A percentile compares a stretch with the other conserved stretches of the same genome.
Evolutionary conservation across 1,140 invertebrate species (phyloP).

Genomic region (Zaprionus camerounensis): DNA sequence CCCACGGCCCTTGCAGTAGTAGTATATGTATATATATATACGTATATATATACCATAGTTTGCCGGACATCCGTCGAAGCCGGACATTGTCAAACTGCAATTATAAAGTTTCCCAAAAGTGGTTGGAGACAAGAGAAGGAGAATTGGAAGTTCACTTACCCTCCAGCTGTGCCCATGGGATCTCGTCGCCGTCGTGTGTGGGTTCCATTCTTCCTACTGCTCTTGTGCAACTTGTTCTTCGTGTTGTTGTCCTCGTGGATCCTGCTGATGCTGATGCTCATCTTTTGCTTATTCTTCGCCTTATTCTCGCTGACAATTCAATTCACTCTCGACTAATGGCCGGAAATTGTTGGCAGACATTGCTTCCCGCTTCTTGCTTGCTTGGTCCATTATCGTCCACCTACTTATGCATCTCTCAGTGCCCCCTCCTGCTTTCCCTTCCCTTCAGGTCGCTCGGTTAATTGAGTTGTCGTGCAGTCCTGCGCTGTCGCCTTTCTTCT

Average conservation of each 20-base stretch:
- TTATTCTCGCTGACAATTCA: constrained; percentile 43
- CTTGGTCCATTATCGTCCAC: constrained; percentile 14
- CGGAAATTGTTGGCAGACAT: constrained; percentile 61
- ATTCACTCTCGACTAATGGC: constrained; percentile 43
- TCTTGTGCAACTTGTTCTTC: constrained; percentile 1
- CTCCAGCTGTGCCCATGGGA: constrained; percentile 25
- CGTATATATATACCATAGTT: not conserved
- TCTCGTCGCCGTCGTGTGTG: constrained; percentile 29
- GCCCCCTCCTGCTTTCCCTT: not conserved
- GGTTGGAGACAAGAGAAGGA: not conserved
- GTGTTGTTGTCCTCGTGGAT: constrained; percentile 10
- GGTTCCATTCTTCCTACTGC: constrained; percentile 16
- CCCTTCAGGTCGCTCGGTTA: constrained; percentile 45
- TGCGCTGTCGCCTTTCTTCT: not conserved
- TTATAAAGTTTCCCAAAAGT: constrained; percentile 44
- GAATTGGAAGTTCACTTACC: constrained; percentile 44
- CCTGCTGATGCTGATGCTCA: constrained; percentile 17
- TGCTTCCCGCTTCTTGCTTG: constrained; percentile 31
- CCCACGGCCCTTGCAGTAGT: not conserved
- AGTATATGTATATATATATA: not conserved
- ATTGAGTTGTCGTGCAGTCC: constrained; percentile 63
- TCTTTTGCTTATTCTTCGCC: constrained; percentile 18
- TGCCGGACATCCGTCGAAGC: constrained; percentile 45
- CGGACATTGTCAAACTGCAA: not conserved
- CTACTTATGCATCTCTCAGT: constrained; percentile 61